These are phyloP conservation scores for Physella acuta DNA, from an alignment of 1,140 invertebrate genomes.

Conservation along the genomic window DNA sequence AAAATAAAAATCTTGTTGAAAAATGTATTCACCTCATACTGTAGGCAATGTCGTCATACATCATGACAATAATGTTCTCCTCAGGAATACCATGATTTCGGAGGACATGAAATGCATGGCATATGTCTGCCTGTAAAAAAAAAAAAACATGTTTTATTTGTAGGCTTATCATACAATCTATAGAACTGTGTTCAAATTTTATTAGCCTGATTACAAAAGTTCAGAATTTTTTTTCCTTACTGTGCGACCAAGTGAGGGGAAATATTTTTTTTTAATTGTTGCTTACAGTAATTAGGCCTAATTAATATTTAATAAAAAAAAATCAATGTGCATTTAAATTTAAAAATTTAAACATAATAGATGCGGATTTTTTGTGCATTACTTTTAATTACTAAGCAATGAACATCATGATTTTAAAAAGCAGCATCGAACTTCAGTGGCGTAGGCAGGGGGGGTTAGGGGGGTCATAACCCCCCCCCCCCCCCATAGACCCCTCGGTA, in stretches of 20 bases:
- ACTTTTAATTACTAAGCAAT: too few relatives aligned
- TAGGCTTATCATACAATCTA: too few relatives aligned
- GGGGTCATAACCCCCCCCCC: too few relatives aligned
- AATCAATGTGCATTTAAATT: too few relatives aligned
- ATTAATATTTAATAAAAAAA: background rate
- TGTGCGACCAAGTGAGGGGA: background rate
- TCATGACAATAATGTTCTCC: slow-evolving; percentile 69
- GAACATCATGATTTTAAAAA: too few relatives aligned
- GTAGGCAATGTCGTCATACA: slow-evolving; percentile 70
- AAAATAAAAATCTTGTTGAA: background rate
- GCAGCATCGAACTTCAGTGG: too few relatives aligned
- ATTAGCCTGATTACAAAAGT: background rate
- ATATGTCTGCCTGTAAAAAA: slow-evolving; percentile 65
- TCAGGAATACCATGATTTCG: slow-evolving; percentile 65
- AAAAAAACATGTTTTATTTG: background rate
- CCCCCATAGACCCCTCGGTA: too few relatives aligned
- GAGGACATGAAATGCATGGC: slow-evolving; percentile 70
- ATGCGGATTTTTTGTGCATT: too few relatives aligned
- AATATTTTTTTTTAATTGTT: background rate
- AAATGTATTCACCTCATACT: slow-evolving; percentile 63
- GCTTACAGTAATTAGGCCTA: background rate
- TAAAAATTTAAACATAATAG: too few relatives aligned
- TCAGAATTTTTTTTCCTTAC: background rate
- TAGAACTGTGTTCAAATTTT: background rate
- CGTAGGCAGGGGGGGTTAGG: too few relatives aligned